A percentile compares a stretch with the other conserved stretches of the same genome.
These are phyloP conservation scores for Pitangus sulphuratus DNA, from an alignment of 2,797 vertebrate genomes.

Conservation along the genomic window DNA sequence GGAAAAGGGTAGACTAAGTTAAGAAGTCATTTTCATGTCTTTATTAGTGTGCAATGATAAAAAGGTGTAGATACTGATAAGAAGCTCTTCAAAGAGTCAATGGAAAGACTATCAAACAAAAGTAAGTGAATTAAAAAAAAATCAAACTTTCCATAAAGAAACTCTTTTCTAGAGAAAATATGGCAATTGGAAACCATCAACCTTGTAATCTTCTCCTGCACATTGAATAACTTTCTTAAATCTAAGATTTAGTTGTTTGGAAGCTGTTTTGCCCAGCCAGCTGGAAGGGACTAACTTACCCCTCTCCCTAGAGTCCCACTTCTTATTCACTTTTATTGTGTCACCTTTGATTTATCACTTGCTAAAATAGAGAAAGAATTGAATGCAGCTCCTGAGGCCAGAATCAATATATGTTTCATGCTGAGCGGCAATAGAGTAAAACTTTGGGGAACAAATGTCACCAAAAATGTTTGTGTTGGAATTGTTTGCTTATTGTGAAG, in stretches of 20 bases:
- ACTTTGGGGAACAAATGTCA: neutral
- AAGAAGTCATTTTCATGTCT: neutral
- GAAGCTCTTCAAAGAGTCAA: neutral
- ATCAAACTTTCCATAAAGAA: neutral
- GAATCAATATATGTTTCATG: neutral
- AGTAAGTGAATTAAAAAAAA: neutral
- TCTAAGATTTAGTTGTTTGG: neutral
- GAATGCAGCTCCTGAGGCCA: neutral
- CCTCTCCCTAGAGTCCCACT: neutral
- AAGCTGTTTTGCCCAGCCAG: neutral
- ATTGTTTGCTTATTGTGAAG: neutral
- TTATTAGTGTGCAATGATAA: neutral
- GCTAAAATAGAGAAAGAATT: neutral
- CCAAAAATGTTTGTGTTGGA: neutral
- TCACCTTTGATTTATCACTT: constrained; percentile 37
- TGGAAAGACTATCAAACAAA: neutral
- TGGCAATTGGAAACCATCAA: neutral
- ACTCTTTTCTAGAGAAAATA: neutral
- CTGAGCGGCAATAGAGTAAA: neutral
- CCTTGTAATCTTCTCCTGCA: neutral
- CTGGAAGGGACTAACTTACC: neutral
- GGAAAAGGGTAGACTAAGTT: neutral
- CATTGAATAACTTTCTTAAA: neutral
- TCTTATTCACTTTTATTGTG: neutral
- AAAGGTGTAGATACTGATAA: neutral